Conservation (phyloP, 2,888 invertebrate species). For the Stegana nigrithorax region DNA sequence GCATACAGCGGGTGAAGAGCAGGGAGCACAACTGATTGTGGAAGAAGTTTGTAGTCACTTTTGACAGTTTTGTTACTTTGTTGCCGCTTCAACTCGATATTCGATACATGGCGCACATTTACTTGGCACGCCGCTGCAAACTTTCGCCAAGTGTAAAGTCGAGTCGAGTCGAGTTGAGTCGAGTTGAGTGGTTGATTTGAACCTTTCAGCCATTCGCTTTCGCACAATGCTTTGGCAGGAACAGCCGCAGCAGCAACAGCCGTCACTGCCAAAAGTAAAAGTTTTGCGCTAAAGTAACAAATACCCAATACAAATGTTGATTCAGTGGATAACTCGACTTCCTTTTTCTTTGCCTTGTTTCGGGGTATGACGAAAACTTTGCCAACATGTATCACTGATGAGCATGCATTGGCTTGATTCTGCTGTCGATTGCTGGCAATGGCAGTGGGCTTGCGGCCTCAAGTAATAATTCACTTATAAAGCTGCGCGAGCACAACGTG, state of each 20-base stretch:
- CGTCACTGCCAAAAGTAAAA: conserved; percentile 8
- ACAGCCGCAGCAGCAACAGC: not conserved
- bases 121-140: not conserved
- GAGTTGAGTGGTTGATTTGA: conserved; percentile 27
- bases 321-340: conserved; percentile 41
- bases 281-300: conserved; percentile 17
- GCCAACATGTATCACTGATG: too few relatives aligned
- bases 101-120: not conserved
- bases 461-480: conserved; percentile 42
- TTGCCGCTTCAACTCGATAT: conserved; percentile 34
- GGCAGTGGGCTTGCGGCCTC: too few relatives aligned
- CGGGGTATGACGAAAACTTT: too few relatives aligned
- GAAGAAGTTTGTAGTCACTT: conserved; percentile 44
- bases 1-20: too few relatives aligned
- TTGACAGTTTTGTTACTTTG: conserved; percentile 41
- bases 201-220: conserved; percentile 44
- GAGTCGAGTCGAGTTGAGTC: conserved; percentile 28
- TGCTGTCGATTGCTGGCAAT: conserved; percentile 2
- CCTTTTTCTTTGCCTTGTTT: not conserved
- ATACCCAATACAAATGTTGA: conserved; percentile 50
- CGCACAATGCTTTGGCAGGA: conserved; percentile 27
- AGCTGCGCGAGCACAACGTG: too few relatives aligned
- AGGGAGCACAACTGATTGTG: too few relatives aligned
- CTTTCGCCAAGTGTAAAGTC: conserved; percentile 28
- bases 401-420: not conserved